These are phyloP conservation scores for Turritopsis rubra DNA, from an alignment of 30 jellyfish, hydroid and myxozoan species.

Conservation along the genomic window DNA sequence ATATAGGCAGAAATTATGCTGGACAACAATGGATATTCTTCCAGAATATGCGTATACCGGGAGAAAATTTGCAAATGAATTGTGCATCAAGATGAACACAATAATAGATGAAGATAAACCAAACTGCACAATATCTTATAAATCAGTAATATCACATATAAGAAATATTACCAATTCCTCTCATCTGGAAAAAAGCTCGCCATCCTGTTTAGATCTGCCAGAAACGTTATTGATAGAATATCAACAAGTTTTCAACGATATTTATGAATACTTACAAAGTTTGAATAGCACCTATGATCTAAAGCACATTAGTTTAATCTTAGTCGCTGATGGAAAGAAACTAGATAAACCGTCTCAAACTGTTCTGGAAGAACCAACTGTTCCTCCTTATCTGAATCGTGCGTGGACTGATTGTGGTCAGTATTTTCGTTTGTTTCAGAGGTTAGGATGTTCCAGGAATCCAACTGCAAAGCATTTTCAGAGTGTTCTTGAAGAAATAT, in stretches of 20 bases:
- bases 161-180: neutral
- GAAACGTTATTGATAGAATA: neutral
- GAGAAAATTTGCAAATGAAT: neutral
- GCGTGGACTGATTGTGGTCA: conserved; percentile 20
- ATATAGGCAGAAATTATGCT: neutral
- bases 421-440: conserved; percentile 23
- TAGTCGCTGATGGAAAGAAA: conserved; percentile 4
- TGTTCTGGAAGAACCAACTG: conserved; percentile 16
- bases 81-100: neutral
- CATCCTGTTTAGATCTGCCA: neutral
- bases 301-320: conserved; percentile 5
- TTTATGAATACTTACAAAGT: neutral
- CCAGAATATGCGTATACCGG: neutral
- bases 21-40: conserved; percentile 14
- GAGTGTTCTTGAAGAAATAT: conserved; percentile 23
- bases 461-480: conserved; percentile 26
- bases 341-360: conserved; percentile 28
- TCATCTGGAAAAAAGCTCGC: neutral
- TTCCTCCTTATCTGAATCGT: conserved; percentile 44
- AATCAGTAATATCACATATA: neutral
- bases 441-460: conserved; percentile 31
- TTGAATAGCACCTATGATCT: neutral
- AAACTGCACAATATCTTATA: neutral
- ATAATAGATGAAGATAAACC: neutral
- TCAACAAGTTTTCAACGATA: neutral